Base-by-base conservation (phyloP, 2,797 vertebrate species). In the Sphenopsis melanotis region DNA sequence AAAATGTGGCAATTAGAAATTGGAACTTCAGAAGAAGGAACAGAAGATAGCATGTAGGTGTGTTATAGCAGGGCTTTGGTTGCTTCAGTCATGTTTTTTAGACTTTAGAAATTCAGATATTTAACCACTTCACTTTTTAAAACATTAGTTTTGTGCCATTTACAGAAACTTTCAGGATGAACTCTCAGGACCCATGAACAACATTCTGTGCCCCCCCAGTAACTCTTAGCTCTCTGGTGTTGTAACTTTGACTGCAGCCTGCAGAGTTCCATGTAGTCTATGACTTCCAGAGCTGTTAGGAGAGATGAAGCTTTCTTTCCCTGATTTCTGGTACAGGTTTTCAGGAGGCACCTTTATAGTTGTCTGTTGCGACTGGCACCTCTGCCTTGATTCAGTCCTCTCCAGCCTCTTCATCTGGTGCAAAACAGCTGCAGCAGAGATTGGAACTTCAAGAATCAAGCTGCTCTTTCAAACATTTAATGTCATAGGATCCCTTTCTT, bases 21-120 rank as follows among this genome's bases (percentile, higher is more conserved):
- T 81, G 93, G 95, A 96, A 91, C 90, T 97, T 87, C 19, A 88
- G 77, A 96, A 97, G 94, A 94, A 88, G 81, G 95, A 93, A 95
- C 94, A 91, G 61, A 53, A 96, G 91, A 85, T n/a, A 59, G 61
- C 36, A 9, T 87, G 72, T 81, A 87, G 63, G 83, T 76, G 21
- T 88, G 56, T 94, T 96, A 77, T 83, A 93, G 91, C 87, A 91
- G 79, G 95, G 80, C 60, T 56, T 55, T 81, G 57, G 91, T 93
- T 46, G 59, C 91, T 95, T 97, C 87, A 80, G 65, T 95, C 90
- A 11, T 65, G 77, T 61, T 94, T 96, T 96, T 94, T 64, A 80
- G 69, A 82, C 66, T 95, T 96, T 52, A 95, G 87, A 95, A 80
- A 91, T 83, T 34, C 65, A 87, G 83, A 53, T 70, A 71, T 53